Evolutionary conservation across 2,113 vertebrate genomes (phyloP).

Genomic region (Cyprinodon tularosa): DNA sequence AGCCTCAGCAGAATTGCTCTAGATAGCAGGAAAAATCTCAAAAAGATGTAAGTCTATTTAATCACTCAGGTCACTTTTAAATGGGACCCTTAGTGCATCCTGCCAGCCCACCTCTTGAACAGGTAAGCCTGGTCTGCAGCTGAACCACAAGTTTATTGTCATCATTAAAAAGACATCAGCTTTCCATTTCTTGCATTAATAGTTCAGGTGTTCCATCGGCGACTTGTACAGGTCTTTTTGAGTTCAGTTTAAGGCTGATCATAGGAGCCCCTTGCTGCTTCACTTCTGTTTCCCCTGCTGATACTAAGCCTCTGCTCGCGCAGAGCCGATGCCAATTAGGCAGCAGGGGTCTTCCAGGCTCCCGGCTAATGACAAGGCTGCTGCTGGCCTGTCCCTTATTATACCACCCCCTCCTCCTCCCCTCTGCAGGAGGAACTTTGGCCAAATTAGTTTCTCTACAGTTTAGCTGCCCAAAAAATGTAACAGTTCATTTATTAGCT

Average conservation of each 20-base stretch:
- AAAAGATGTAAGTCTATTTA: constrained; percentile 51
- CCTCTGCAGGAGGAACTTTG: constrained; percentile 63
- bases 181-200: constrained; percentile 65
- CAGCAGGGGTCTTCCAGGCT: constrained; percentile 72
- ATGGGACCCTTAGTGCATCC: constrained; percentile 39
- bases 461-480: constrained; percentile 62
- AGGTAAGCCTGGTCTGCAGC: constrained; percentile 52
- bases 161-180: constrained; percentile 72
- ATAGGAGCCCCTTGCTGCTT: constrained; percentile 30
- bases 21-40: constrained; percentile 32
- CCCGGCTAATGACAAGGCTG: constrained; percentile 73
- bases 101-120: constrained; percentile 43
- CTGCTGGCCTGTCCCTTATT: constrained; percentile 71
- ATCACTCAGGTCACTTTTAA: constrained; percentile 43
- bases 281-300: constrained; percentile 58
- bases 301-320: constrained; percentile 69
- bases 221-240: constrained; percentile 24
- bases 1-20: constrained; percentile 30
- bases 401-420: constrained; percentile 58
- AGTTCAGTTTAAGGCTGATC: constrained; percentile 44
- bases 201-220: constrained; percentile 63
- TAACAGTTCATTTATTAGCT: constrained; percentile 78
- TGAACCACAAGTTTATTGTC: constrained; percentile 66
- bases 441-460: constrained; percentile 65
- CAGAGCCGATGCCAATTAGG: constrained; percentile 75